Conservation (phyloP, 2,888 invertebrate genomes). For the Sabatieria punctata region DNA sequence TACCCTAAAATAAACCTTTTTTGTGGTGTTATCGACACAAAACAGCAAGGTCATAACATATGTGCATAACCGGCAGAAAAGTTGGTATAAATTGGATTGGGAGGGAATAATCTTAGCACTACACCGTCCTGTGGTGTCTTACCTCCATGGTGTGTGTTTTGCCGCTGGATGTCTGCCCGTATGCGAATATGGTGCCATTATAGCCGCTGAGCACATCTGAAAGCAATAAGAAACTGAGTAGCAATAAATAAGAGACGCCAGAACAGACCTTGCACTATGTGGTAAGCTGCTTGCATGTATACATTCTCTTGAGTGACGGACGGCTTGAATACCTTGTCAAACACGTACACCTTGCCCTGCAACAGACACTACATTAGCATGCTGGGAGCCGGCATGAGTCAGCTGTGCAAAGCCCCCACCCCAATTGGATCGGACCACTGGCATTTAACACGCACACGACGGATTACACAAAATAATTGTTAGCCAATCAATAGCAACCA, state of each 20-base stretch:
- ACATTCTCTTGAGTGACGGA: conserved; percentile 97
- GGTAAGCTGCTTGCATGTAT: conserved; percentile 94
- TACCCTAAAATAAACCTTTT: conserved; percentile 40
- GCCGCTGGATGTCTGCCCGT: conserved; percentile 97
- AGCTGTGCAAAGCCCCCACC: too few relatives aligned
- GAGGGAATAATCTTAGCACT: neutral
- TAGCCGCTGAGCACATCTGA: conserved; percentile 91
- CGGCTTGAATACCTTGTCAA: conserved; percentile 98
- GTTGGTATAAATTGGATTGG: neutral
- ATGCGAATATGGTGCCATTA: conserved; percentile 99
- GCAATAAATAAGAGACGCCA: conserved; percentile 1
- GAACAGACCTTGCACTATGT: conserved; percentile 61
- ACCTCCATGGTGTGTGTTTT: conserved; percentile 99
- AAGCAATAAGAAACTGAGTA: conserved; percentile 10
- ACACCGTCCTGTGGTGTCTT: conserved; percentile 8
- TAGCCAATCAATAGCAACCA: too few relatives aligned
- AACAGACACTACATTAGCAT: conserved; percentile 28
- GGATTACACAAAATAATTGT: too few relatives aligned
- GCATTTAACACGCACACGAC: too few relatives aligned
- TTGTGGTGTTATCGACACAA: too few relatives aligned
- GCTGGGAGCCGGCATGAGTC: too few relatives aligned
- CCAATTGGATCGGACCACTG: too few relatives aligned
- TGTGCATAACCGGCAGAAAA: too few relatives aligned
- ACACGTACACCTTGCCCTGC: conserved; percentile 94
- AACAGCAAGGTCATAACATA: too few relatives aligned